Conservation (phyloP, 1,140 invertebrate species). For the Pararge aegeria region DNA sequence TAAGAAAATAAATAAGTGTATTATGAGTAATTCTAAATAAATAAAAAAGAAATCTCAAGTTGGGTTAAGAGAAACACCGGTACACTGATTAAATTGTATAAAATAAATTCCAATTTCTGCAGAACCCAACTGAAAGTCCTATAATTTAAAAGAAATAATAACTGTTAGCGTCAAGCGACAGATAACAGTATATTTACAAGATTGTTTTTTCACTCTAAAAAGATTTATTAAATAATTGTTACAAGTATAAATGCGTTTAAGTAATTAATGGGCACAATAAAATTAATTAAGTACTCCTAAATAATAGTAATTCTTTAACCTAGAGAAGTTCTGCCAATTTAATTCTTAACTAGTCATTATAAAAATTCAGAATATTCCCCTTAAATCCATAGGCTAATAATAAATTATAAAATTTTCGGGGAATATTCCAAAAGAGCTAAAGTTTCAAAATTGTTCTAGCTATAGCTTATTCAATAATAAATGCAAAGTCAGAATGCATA, state of each 20-base stretch:
- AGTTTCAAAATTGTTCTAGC: constrained; percentile 20
- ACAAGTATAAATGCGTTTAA: constrained; percentile 3
- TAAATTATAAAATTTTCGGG: constrained; percentile 47
- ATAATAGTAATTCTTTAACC: constrained; percentile 25
- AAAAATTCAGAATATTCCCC: constrained; percentile 70
- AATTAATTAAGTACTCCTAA: constrained; percentile 24
- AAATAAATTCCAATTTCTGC: constrained; percentile 48
- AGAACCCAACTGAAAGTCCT: constrained; percentile 78
- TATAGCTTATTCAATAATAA: constrained; percentile 31
- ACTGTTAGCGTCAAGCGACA: constrained; percentile 42
- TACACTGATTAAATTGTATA: constrained; percentile 23
- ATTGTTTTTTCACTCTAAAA: constrained; percentile 16
- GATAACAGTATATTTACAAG: constrained; percentile 66
- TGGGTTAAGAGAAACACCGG: constrained; percentile 68
- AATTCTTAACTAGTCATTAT: constrained; percentile 31
- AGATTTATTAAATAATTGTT: constrained; percentile 7
- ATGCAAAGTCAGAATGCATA: constrained; percentile 36
- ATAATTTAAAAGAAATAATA: constrained; percentile 36
- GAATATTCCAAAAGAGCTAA: constrained; percentile 64
- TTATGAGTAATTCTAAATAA: constrained; percentile 66
- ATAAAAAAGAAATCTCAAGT: constrained; percentile 76
- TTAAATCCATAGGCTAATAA: constrained; percentile 42
- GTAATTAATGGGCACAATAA: constrained; percentile 37
- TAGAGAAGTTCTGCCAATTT: constrained; percentile 29
- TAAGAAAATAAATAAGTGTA: constrained; percentile 69